phyloP scores from a whole-genome alignment of 2,797 vertebrate species.

The Mallotus villosus region DNA sequence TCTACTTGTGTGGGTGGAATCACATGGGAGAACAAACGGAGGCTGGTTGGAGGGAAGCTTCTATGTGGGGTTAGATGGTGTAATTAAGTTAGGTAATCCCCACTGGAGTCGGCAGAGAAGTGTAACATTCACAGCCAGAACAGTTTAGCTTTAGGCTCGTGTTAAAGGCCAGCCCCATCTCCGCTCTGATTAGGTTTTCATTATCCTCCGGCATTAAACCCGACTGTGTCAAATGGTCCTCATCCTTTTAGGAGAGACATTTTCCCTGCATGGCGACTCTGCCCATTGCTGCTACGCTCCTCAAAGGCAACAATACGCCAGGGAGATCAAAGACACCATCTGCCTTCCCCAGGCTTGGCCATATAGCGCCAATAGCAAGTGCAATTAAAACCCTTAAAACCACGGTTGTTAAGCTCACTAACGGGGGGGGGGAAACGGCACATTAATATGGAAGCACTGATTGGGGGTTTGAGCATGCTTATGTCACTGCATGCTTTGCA shows the following conservation, averaged over 20 bases:
- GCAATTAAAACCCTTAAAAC: constrained; percentile 49
- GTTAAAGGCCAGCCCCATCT: neutral
- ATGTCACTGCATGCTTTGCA: constrained; percentile 19
- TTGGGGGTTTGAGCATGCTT: neutral
- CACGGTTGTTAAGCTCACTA: constrained; percentile 24
- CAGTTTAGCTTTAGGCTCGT: constrained; percentile 29
- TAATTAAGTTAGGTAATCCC: constrained; percentile 52
- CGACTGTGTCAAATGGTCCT: constrained; percentile 45
- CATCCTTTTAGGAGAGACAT: constrained; percentile 51
- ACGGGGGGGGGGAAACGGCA: constrained; percentile 8
- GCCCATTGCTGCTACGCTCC: constrained; percentile 21
- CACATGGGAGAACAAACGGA: constrained; percentile 32
- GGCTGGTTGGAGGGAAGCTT: constrained; percentile 26
- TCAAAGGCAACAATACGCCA: constrained; percentile 17
- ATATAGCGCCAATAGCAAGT: constrained; percentile 32
- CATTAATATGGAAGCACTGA: constrained; percentile 23
- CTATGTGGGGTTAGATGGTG: constrained; percentile 19
- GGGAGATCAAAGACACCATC: constrained; percentile 33
- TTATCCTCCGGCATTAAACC: constrained; percentile 12
- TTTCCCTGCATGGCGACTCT: constrained; percentile 23
- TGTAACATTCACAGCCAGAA: neutral
- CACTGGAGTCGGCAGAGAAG: constrained; percentile 37
- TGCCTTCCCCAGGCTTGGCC: constrained; percentile 40
- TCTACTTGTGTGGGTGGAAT: constrained; percentile 21
- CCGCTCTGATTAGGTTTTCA: constrained; percentile 30